Percentiles rank a stretch among this genome's conserved stretches.
Evolutionary conservation across 2,888 invertebrate species (phyloP).

Genomic region (Noctuana brunneofusca): DNA sequence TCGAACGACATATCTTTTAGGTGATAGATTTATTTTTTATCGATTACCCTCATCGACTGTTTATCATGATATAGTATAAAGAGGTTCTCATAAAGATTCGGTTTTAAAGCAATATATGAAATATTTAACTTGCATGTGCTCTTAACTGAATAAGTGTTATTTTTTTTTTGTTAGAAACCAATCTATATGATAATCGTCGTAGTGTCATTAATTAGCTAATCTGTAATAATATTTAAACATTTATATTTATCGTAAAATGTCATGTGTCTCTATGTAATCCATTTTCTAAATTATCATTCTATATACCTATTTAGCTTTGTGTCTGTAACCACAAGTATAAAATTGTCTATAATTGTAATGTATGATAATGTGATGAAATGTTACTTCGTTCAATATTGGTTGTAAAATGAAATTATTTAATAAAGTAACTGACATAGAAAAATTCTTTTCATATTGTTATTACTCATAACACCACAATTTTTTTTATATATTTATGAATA

Average conservation of each 20-base stretch:
- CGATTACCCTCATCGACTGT: constrained; percentile 53
- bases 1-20: constrained; percentile 80
- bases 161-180: constrained; percentile 6
- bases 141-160: constrained; percentile 3
- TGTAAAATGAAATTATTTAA: constrained; percentile 81
- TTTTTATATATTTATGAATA: too few species aligned
- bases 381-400: constrained; percentile 79
- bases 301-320: constrained; percentile 64
- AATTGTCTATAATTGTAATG: constrained; percentile 65
- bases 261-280: constrained; percentile 56
- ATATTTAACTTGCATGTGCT: constrained; percentile 1
- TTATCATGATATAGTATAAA: constrained; percentile 51
- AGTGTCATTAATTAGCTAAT: constrained; percentile 47
- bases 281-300: constrained; percentile 53
- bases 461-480: too few species aligned
- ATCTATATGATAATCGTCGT: constrained; percentile 20
- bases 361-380: constrained; percentile 73
- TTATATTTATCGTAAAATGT: constrained; percentile 35
- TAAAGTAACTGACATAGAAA: constrained; percentile 73
- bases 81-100: constrained; percentile 19
- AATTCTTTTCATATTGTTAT: constrained; percentile 7
- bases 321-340: constrained; percentile 72
- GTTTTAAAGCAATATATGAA: constrained; percentile 1
- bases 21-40: constrained; percentile 56
- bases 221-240: constrained; percentile 49